A percentile compares a stretch with the other conserved stretches of the same genome.
phyloP scores from a whole-genome alignment of 2,888 invertebrate genomes.

The Hypomecis atomaria region DNA sequence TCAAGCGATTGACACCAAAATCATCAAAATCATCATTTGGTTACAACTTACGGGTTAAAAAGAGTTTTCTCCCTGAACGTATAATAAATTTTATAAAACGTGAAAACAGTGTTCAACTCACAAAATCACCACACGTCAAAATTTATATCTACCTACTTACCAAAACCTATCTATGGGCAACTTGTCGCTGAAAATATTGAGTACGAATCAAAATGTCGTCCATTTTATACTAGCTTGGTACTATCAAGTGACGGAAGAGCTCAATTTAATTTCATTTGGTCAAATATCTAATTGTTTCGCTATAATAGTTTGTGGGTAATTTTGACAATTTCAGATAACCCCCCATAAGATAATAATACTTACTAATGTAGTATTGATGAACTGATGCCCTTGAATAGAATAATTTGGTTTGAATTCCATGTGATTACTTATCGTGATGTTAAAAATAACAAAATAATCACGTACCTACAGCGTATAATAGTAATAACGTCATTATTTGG shows the following conservation, averaged over 20 bases:
- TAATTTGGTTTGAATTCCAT: constrained; percentile 4
- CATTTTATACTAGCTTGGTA: constrained; percentile 53
- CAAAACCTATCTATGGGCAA: neutral
- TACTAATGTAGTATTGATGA: constrained; percentile 24
- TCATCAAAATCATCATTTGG: too few species aligned
- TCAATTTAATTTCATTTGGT: constrained; percentile 54
- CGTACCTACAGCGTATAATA: too few species aligned
- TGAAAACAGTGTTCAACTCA: too few species aligned
- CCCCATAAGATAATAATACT: constrained; percentile 4
- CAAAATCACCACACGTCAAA: too few species aligned
- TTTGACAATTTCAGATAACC: constrained; percentile 29
- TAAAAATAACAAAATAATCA: neutral
- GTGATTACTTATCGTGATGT: neutral
- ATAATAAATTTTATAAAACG: too few species aligned
- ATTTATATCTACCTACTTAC: constrained; percentile 9
- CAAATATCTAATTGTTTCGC: constrained; percentile 48
- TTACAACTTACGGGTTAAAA: too few species aligned
- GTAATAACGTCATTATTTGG: too few species aligned
- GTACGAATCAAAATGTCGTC: neutral
- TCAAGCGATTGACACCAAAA: too few species aligned
- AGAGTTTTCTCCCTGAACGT: too few species aligned
- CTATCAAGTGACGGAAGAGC: constrained; percentile 50
- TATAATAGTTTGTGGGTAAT: constrained; percentile 16
- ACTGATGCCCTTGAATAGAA: constrained; percentile 31
- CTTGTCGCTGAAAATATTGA: neutral